Evolutionary conservation across 2,888 invertebrate species (phyloP).

Genomic region (Cenopis cana): DNA sequence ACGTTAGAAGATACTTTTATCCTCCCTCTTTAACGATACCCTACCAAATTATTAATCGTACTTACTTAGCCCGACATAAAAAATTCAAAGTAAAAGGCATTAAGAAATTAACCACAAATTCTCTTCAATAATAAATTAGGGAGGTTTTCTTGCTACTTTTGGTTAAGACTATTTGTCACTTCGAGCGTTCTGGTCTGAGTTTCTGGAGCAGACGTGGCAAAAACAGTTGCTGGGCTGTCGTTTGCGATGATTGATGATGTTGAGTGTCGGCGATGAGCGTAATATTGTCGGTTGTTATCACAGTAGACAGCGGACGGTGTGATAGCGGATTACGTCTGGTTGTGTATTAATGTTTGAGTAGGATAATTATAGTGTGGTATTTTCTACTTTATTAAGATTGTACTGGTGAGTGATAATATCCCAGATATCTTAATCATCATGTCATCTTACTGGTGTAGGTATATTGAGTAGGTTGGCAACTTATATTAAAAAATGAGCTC

Average conservation of each 20-base stretch:
- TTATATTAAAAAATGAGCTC: too few species aligned
- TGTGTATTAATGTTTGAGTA: background rate
- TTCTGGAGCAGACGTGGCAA: constrained; percentile 41
- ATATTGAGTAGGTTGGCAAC: too few species aligned
- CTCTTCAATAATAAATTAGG: constrained; percentile 41
- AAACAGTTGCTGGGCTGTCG: constrained; percentile 42
- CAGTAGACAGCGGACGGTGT: constrained; percentile 12
- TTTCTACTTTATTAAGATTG: too few species aligned
- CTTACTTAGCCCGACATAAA: constrained; percentile 37
- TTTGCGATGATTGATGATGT: constrained; percentile 32
- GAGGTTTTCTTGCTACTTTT: constrained; percentile 32
- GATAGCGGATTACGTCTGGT: background rate
- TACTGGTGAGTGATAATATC: too few species aligned
- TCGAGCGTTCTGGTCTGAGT: constrained; percentile 32
- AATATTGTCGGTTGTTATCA: constrained; percentile 24
- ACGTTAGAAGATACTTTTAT: constrained; percentile 12
- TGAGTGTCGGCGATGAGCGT: constrained; percentile 41
- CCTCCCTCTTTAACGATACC: constrained; percentile 6
- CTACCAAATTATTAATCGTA: constrained; percentile 40
- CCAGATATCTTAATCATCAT: too few species aligned
- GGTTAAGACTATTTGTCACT: constrained; percentile 44
- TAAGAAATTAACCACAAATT: constrained; percentile 42
- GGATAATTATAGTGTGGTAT: too few species aligned
- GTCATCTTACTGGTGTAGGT: too few species aligned
- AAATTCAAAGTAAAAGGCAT: constrained; percentile 43